Evolutionary conservation across 2,888 invertebrate species (phyloP).

Genomic region (Volucella inanis): DNA sequence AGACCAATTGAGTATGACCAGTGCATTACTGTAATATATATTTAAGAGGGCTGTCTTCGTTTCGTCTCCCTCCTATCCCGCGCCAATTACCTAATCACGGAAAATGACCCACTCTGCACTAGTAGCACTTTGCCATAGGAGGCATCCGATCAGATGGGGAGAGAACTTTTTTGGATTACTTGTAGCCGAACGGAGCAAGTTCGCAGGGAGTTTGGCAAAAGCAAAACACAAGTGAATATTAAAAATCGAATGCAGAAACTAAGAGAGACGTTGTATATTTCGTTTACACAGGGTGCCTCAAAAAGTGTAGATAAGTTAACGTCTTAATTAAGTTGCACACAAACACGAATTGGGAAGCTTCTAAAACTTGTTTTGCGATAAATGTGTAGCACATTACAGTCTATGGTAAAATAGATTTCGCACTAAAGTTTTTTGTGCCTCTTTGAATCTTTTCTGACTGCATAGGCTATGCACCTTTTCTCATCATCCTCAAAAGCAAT

Average conservation of each 20-base stretch:
- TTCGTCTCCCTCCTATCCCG: constrained; percentile 37
- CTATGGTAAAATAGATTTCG: no score
- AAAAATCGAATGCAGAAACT: constrained; percentile 53
- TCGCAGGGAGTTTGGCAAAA: constrained; percentile 16
- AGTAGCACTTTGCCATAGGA: constrained; percentile 59
- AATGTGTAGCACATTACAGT: no score
- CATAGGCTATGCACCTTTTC: no score
- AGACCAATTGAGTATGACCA: constrained; percentile 65
- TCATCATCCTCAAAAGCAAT: no score
- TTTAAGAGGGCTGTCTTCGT: constrained; percentile 59
- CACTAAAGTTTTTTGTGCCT: no score
- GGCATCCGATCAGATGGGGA: constrained; percentile 45
- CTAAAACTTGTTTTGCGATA: no score
- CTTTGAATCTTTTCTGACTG: no score
- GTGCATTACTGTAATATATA: constrained; percentile 71
- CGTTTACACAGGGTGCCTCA: constrained; percentile 39
- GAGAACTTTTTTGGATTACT: constrained; percentile 15
- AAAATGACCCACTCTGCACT: constrained; percentile 58
- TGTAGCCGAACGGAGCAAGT: constrained; percentile 20
- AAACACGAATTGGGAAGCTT: no score
- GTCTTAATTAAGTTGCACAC: background rate
- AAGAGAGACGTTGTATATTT: constrained; percentile 8
- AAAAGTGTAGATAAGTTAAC: background rate
- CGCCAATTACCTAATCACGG: constrained; percentile 69
- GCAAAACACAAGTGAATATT: constrained; percentile 52